Evolutionary conservation across 2,113 vertebrate species (phyloP).

Genomic region (Opisthocomus hoazin): DNA sequence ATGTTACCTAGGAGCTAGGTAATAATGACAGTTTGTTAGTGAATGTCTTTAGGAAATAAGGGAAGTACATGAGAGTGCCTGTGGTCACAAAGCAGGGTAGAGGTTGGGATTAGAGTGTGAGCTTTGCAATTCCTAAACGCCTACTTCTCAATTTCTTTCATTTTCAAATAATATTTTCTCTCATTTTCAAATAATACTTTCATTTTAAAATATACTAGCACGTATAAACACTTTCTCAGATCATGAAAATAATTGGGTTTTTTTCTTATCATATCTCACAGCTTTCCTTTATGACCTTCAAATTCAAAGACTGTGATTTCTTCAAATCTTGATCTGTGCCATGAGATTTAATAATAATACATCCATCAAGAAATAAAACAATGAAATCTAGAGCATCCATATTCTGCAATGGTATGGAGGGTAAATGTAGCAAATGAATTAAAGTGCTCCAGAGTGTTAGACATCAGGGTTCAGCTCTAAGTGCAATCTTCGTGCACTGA

Average conservation of each 20-base stretch:
- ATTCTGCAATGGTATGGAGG: background rate
- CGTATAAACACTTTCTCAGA: background rate
- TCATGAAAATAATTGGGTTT: background rate
- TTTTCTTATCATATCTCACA: background rate
- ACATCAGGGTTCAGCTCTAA: background rate
- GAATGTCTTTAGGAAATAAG: background rate
- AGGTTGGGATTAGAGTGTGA: background rate
- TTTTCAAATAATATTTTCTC: background rate
- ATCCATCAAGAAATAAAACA: background rate
- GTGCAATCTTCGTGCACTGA: fast-evolving
- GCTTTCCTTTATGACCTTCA: background rate
- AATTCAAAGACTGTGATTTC: background rate
- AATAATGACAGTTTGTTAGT: background rate
- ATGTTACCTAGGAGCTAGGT: background rate
- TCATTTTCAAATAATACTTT: background rate
- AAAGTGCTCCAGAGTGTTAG: background rate
- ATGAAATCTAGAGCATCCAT: background rate
- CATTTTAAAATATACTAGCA: background rate
- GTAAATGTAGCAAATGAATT: background rate
- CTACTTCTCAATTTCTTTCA: background rate
- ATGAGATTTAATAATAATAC: background rate
- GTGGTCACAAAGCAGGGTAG: background rate
- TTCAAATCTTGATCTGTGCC: background rate
- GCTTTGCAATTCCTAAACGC: background rate
- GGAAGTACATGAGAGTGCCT: background rate